These are phyloP conservation scores for Meloidogyne exigua DNA, from an alignment of 1,140 invertebrate species.

Conservation along the genomic window DNA sequence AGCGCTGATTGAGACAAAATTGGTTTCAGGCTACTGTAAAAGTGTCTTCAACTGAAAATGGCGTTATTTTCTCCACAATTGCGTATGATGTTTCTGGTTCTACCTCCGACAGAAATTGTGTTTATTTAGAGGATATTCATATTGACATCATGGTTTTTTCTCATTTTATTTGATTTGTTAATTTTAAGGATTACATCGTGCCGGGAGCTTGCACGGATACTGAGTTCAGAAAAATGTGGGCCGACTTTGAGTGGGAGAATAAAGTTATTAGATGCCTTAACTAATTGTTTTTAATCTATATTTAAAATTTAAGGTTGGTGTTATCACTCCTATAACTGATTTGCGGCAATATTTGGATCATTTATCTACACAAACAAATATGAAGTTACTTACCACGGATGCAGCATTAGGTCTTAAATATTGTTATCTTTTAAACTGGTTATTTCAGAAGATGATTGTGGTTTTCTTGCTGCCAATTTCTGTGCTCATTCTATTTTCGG, in stretches of 20 bases:
- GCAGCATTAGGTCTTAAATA: conserved; percentile 51
- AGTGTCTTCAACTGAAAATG: conserved; percentile 93
- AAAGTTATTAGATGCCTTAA: conserved; percentile 71
- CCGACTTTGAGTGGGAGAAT: conserved; percentile 99
- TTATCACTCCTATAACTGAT: conserved; percentile 89
- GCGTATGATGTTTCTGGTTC: conserved; percentile 75
- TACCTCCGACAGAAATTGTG: conserved; percentile 88
- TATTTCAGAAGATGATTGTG: conserved; percentile 77
- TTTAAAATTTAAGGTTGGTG: conserved; percentile 72
- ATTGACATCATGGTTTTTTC: conserved; percentile 88
- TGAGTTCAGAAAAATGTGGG: conserved; percentile 98
- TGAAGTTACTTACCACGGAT: conserved; percentile 93
- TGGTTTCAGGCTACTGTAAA: conserved; percentile 58
- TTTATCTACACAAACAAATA: conserved; percentile 90
- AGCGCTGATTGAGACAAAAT: conserved; percentile 29
- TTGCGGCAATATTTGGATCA: conserved; percentile 88
- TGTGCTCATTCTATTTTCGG: conserved; percentile 98
- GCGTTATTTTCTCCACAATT: conserved; percentile 98
- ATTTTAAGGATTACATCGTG: conserved; percentile 83
- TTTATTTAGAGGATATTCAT: conserved; percentile 97
- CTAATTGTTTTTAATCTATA: not conserved
- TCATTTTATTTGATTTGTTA: not conserved
- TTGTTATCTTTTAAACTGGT: conserved; percentile 10
- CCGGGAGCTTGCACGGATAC: conserved; percentile 90
- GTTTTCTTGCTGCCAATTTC: conserved; percentile 98